Evolutionary conservation across 2,797 vertebrate genomes (phyloP), one percentile per base, ranked within the genome.

Genomic region (Scyliorhinus canicula): DNA sequence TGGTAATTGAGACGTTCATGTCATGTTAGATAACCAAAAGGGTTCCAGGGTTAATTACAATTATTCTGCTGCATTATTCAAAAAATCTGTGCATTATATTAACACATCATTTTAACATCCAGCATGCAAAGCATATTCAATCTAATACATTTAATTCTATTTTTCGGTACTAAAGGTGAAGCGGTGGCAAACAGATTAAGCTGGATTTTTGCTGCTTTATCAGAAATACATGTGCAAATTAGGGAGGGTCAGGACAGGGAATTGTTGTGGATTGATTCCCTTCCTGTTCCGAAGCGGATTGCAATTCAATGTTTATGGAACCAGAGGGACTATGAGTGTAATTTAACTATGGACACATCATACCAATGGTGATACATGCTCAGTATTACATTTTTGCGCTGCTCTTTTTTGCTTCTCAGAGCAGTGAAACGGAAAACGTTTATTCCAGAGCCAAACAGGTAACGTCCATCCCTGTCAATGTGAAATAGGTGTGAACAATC

Each of bases 11-110:
- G 67, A 74, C 71, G 65, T 21, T 69, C 16, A 0, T 94, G 28
- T 52, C 7, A 55, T 94, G 67, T 94, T 94, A 35, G 47, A 31
- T 35, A 55, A 55, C 28, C 93, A 50, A 7, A 65, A 93, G 65
- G 90, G 60, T 93, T 93, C n/a, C 93, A 94, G 26, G 21, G 65
- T 69, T 71, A 71, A 71, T 71, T 93, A 47, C 67, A 94, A 52
- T 24, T 44, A 35, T 21, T 67, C 63, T 69, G 63, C 28, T 69
- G 65, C 40, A 71, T 93, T 93, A 69, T 50, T 94, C 44, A 52
- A 94, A 31, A 6, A 52, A 52, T 50, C 47, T 50, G 31, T 50
- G 40, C 31, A 74, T 94, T 74, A 26, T n/a, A 74, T 16, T 0
- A 4, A 74, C 47, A 50, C 35, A 93, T 47, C 47, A 55, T 94